These are phyloP conservation scores for Panzeria rudis DNA, from an alignment of 2,888 invertebrate genomes.

Conservation along the genomic window DNA sequence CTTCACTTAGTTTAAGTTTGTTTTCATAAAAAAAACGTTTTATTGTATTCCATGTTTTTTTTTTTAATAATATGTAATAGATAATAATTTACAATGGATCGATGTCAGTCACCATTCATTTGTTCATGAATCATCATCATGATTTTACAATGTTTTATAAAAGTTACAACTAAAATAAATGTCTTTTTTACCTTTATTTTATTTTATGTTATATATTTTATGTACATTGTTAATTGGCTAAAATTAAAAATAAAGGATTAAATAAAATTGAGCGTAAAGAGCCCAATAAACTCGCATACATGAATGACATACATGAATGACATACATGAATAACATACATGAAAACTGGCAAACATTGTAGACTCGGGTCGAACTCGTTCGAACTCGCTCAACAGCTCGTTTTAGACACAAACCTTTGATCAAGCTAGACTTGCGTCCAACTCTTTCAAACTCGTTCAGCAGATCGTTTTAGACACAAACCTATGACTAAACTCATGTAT, in stretches of 20 bases:
- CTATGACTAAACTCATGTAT: too few species aligned
- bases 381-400: too few species aligned
- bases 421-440: too few species aligned
- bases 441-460: too few species aligned
- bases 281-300: too few species aligned
- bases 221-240: conserved; percentile 42
- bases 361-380: too few species aligned
- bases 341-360: too few species aligned
- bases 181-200: not conserved
- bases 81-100: conserved; percentile 50
- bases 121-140: not conserved
- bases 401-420: too few species aligned
- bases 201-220: not conserved
- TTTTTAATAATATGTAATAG: conserved; percentile 22
- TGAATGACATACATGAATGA: too few species aligned
- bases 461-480: too few species aligned
- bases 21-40: conserved; percentile 36
- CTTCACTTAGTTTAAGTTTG: conserved; percentile 32
- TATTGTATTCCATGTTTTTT: conserved; percentile 32
- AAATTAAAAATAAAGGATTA: not conserved
- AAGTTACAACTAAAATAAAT: conserved; percentile 20
- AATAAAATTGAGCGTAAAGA: not conserved
- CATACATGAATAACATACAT: too few species aligned
- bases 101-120: not conserved
- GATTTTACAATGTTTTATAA: conserved; percentile 27